Conservation (phyloP, 2,888 invertebrate species). For the Stenoptilia bipunctidactyla region DNA sequence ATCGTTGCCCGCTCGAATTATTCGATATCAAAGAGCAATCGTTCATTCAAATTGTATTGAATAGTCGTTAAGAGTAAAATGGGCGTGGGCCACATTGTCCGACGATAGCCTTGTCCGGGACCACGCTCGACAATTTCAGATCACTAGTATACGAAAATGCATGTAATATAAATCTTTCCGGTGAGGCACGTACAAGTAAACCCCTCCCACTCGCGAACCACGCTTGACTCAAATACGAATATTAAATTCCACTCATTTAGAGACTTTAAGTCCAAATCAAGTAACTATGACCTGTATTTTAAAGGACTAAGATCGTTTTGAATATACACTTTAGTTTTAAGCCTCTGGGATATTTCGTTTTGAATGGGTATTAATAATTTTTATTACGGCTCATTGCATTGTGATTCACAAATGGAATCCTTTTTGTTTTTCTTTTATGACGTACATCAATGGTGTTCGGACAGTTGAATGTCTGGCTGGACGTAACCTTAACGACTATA, state of each 20-base stretch:
- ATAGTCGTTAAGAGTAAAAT: constrained; percentile 60
- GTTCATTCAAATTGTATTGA: constrained; percentile 63
- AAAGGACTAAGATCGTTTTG: constrained; percentile 36
- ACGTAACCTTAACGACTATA: constrained; percentile 40
- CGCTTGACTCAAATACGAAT: constrained; percentile 51
- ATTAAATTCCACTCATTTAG: constrained; percentile 60
- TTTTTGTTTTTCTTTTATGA: constrained; percentile 37
- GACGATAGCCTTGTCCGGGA: constrained; percentile 19
- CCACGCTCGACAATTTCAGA: constrained; percentile 61
- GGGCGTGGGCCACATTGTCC: constrained; percentile 60
- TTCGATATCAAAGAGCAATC: constrained; percentile 61
- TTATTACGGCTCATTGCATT: constrained; percentile 62
- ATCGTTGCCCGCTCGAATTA: constrained; percentile 56
- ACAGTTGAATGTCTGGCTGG: constrained; percentile 57
- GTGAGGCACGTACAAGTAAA: constrained; percentile 60
- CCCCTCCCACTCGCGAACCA: constrained; percentile 55
- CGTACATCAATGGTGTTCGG: constrained; percentile 63
- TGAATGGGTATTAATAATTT: constrained; percentile 64
- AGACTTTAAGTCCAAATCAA: constrained; percentile 56
- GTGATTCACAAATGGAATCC: constrained; percentile 42
- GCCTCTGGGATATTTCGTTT: constrained; percentile 30
- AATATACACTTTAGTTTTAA: constrained; percentile 16
- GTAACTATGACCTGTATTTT: constrained; percentile 49
- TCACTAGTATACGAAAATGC: constrained; percentile 54
- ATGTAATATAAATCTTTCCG: constrained; percentile 72